Evolutionary conservation across 2,113 vertebrate genomes (phyloP), one percentile per base, ranked within the genome.

Genomic region (Delphinus delphis): DNA sequence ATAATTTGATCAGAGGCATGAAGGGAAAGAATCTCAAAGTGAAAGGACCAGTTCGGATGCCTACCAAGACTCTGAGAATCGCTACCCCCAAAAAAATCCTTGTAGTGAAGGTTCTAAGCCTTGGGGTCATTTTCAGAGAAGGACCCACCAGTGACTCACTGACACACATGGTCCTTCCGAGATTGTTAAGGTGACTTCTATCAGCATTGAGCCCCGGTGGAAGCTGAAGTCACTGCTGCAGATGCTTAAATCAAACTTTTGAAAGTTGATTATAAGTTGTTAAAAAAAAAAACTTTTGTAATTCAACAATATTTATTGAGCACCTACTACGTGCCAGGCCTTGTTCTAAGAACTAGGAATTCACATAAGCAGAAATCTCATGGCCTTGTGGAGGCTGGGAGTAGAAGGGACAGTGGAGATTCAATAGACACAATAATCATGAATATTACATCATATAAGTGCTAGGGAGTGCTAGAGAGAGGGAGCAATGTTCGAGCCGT

Each of bases 1-100:
- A 23, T 81, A 23, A 81, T 58, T 41, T 14, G 8, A 81, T 60
- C 25, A 81, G 55, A 60, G 23, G 55, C 23, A 9, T 2, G 25
- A 38, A 60, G n/a, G 79, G 60, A 38, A 60, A 81, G 53, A 38
- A 60, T 81, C 55, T 81, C 79, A 60, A 38, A 60, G 23, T 18
- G 23, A 81, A 81, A 38, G 23, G 25, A 28, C 25, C 23, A 18
- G 53, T 81, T 81, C 1, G 0, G n/a, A 28, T 0, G 0, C n/a
- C 53, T 28, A 38, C 14, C 36, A 36, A 28, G 36, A 81, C 55
- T 81, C n/a, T 79, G 76, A 81, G 79, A 60, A 81, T 38, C 14
- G 25, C 23, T 26, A 33, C 23, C 38, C 23, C 17, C 18, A 21
- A 38, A 60, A 36, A 18, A 6, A 7, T 36, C n/a, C n/a, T 28